phyloP scores from a whole-genome alignment of 2,888 invertebrate genomes.

The Hipparchia sbordonii region DNA sequence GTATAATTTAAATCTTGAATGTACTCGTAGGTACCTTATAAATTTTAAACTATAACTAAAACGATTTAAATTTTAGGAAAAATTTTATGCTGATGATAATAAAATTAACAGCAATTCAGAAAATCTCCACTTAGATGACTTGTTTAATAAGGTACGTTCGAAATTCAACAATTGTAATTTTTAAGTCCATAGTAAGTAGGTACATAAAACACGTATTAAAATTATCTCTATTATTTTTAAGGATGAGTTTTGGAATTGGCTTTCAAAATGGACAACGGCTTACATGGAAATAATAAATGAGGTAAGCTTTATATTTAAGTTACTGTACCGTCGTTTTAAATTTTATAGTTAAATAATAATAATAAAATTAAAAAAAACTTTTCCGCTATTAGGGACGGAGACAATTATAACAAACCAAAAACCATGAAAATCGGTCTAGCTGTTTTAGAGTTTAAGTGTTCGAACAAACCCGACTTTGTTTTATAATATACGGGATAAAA shows the following conservation, averaged over 20 bases:
- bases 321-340: neutral
- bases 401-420: too few relatives aligned
- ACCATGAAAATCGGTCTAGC: too few relatives aligned
- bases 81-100: conserved; percentile 2
- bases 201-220: neutral
- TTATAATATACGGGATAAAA: too few relatives aligned
- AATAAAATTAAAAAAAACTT: too few relatives aligned
- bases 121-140: conserved; percentile 27
- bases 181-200: neutral
- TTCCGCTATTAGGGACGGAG: too few relatives aligned
- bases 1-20: too few relatives aligned
- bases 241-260: conserved; percentile 44
- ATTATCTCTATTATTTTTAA: conserved; percentile 23
- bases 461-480: too few relatives aligned
- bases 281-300: conserved; percentile 39
- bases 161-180: neutral
- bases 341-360: too few relatives aligned
- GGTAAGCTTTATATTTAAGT: conserved; percentile 1
- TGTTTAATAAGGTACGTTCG: conserved; percentile 33
- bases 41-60: neutral
- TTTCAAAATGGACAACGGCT: conserved; percentile 40
- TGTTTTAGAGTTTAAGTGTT: too few relatives aligned
- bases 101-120: conserved; percentile 10
- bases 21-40: too few relatives aligned
- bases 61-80: conserved; percentile 15